Evolutionary conservation across 2,113 vertebrate genomes (phyloP).

Genomic region (Numenius arquata): DNA sequence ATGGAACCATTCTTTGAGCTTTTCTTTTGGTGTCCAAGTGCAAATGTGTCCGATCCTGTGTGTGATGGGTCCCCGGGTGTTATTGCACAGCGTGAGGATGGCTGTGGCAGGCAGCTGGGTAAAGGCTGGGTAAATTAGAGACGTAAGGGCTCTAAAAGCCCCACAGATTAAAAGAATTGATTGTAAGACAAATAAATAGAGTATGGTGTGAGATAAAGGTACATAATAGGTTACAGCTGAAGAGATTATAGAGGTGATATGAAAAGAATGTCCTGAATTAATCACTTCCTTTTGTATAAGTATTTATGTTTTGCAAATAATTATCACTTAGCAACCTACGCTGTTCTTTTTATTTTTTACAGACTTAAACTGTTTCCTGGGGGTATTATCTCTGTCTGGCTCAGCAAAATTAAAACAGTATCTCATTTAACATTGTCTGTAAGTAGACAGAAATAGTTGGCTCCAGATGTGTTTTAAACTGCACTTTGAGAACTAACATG

Average conservation of each 20-base stretch:
- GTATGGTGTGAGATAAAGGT: not conserved
- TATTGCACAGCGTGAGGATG: not conserved
- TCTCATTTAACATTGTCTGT: not conserved
- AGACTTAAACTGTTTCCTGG: not conserved
- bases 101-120: not conserved
- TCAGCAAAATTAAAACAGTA: constrained; percentile 38
- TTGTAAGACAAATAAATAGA: not conserved
- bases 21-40: not conserved
- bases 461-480: not conserved
- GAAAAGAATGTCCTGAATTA: constrained; percentile 32
- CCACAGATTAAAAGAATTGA: not conserved
- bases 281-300: not conserved
- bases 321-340: constrained; percentile 13
- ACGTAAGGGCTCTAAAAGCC: accelerated
- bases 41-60: accelerated
- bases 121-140: not conserved
- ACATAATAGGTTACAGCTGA: not conserved
- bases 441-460: not conserved
- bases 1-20: not conserved
- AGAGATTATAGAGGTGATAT: not conserved
- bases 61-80: not conserved
- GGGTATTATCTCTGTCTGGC: not conserved
- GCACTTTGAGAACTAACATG: not conserved
- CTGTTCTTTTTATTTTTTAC: not conserved
- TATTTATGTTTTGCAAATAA: not conserved